Evolutionary conservation across 1,140 invertebrate genomes (phyloP), one percentile per base, ranked within the genome.

Genomic region (Cylas formicarius): DNA sequence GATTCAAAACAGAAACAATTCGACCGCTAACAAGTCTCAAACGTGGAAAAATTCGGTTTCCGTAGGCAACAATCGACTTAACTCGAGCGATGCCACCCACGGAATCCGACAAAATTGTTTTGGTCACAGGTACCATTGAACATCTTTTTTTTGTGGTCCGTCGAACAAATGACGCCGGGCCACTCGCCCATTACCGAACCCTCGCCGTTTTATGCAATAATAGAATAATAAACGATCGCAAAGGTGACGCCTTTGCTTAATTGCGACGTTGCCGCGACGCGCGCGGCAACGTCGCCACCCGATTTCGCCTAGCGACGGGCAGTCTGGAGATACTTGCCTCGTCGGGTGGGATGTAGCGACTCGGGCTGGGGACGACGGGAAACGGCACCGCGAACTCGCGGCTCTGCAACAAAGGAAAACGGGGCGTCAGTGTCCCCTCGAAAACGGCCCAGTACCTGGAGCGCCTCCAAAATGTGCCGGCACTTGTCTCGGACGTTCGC

Each of bases 401-500:
- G 45, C 70, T 72, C 74, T 76, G 63, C 9, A 71, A 71, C 21
- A 51, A 51, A 32, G 18, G 40, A 31, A 23, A n/a, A 39, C 23
- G 8, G 3, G n/a, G 28, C 6, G 6, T n/a, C 6, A 7, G n/a
- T 3, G 13, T 9, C 14, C 11, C 11, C 35, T n/a, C n/a, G 16
- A 34, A 33, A 41, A 31, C 6, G 20, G 18, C 18, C 17, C 39
- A 64, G 67, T 57, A 76, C 74, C 72, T 72, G 68, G 14, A 76
- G 68, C 63, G 74, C 69, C 46, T 73, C 63, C 44, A 77, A 62
- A 49, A 76, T 74, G 50, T 74, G 69, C 38, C 69, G 62, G 50
- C 73, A 75, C 52, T 75, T 75, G 51, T 71, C 70, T 35, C 74
- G 63, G 22, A 77, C 72, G 50, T 76, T 74, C 41, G 67, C 61